Base-by-base conservation (phyloP, 2,888 invertebrate species). In the Archaeoteleia sp. region DNA sequence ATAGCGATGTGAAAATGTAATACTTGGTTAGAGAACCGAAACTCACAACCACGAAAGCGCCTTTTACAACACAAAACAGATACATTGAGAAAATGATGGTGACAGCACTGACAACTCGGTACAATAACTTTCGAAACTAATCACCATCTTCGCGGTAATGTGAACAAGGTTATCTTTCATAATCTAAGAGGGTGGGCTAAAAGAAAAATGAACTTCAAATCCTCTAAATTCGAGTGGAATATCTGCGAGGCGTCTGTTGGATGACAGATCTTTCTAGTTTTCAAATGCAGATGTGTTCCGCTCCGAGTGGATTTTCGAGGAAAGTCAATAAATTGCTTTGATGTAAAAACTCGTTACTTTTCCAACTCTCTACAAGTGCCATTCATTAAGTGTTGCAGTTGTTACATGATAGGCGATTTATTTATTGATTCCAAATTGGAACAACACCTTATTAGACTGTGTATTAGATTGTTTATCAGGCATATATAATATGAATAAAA, bases 371-470 rank as follows among this genome's bases (percentile, higher is more conserved):
- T 34, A 43, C 39, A 65, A 53, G 53, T 66, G 65, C 58, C 65
- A 66, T 58, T 57, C 53, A 53, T 66, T 66, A 66, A 58, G 65
- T 53, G 65, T 54, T 53, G 53, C 53, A 58, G 58, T 66, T 58
- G 58, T 51, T 57, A 66, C 39, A 58, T 57, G 65, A 53, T 58
- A 57, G 45, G 43, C 42, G 65, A 58, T 39, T 53, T 57, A 57
- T 58, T 65, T 65, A 65, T 65, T 57, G n/a, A n/a, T n/a, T n/a
- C n/a, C n/a, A n/a, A n/a, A n/a, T n/a, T n/a, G n/a, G n/a, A n/a
- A n/a, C n/a, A n/a, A n/a, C n/a, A n/a, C n/a, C n/a, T n/a, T n/a
- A n/a, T n/a, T n/a, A n/a, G n/a, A n/a, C n/a, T n/a, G n/a, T n/a
- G n/a, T n/a, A n/a, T n/a, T n/a, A n/a, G n/a, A n/a, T n/a, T n/a